Conservation (phyloP, 64 coral and sea anemone species). For the Montipora capricornis region DNA sequence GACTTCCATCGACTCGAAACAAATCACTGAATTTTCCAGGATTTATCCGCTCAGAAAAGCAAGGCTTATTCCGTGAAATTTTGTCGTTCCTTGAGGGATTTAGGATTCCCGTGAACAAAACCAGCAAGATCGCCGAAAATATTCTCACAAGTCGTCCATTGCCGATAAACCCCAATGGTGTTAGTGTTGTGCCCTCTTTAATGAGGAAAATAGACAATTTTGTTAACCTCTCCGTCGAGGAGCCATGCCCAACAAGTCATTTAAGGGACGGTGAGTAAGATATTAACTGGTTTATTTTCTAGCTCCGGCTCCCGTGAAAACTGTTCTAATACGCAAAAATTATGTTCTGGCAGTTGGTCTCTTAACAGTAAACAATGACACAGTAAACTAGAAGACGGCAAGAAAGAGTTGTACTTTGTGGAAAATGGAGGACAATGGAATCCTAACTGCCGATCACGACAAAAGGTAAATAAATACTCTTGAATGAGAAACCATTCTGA, state of each 20-base stretch:
- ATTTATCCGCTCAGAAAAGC: neutral
- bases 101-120: neutral
- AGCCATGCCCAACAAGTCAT: neutral
- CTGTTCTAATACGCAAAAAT: too few relatives aligned
- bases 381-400: constrained; percentile 42
- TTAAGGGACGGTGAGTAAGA: neutral
- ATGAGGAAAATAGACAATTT: constrained; percentile 7
- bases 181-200: neutral
- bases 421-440: constrained; percentile 76
- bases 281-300: neutral
- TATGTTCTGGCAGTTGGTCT: constrained; percentile 37
- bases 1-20: neutral
- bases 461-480: constrained; percentile 35
- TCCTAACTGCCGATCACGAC: constrained; percentile 53
- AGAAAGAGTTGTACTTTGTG: constrained; percentile 44
- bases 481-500: neutral
- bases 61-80: neutral
- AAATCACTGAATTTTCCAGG: neutral
- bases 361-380: constrained; percentile 38
- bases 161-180: neutral
- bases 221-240: neutral
- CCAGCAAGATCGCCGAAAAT: too few relatives aligned
- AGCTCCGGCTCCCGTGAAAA: neutral
- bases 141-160: neutral
- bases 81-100: constrained; percentile 9